Base-by-base conservation (phyloP, 1,140 invertebrate genomes). In the Dreissena polymorpha region DNA sequence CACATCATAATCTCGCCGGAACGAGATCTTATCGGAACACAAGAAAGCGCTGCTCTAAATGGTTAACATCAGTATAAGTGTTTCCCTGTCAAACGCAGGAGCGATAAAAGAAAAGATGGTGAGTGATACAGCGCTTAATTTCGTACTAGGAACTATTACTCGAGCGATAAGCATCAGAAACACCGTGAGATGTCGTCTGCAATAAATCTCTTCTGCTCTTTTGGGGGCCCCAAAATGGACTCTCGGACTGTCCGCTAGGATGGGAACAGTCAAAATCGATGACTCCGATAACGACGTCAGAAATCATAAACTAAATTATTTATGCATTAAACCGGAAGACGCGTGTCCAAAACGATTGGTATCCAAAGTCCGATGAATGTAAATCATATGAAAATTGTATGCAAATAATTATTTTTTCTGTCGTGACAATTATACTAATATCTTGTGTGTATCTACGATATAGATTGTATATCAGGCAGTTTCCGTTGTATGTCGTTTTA, bases 21-120 rank as follows among this genome's bases (percentile, higher is more conserved):
- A n/a, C 57, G 16, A 18, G 57, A 60, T 60, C 21, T 18, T 60
- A 60, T 60, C 57, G 57, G 21, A 23, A 60, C 57, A 6, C 16
- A 6, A 60, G 57, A n/a, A 60, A 60, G 57, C 57, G 57, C 57
- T 23, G 57, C 57, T 50, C 51, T 80, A 70, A 80, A 80, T 82
- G 79, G 60, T 82, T 82, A 29, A 73, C 65, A 82, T 82, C 79
- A 82, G 50, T 65, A 71, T 82, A 82, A 74, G 70, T 82, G 79
- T 82, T 74, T 65, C 53, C 70, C 79, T 82, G 79, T 82, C 79
- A 82, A 64, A 74, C 29, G 51, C 55, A 39, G 57, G 70, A 50
- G 71, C 29, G 39, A 72, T 29, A 27, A 55, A 73, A 73, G 64
- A 29, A 29, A 27, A 55, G 79, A 82, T 82, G 79, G 57, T 82